A percentile compares a stretch with the other conserved stretches of the same genome.
These are phyloP conservation scores for Drosophila flavopinicola DNA, from an alignment of 2,888 invertebrate species.

Conservation along the genomic window DNA sequence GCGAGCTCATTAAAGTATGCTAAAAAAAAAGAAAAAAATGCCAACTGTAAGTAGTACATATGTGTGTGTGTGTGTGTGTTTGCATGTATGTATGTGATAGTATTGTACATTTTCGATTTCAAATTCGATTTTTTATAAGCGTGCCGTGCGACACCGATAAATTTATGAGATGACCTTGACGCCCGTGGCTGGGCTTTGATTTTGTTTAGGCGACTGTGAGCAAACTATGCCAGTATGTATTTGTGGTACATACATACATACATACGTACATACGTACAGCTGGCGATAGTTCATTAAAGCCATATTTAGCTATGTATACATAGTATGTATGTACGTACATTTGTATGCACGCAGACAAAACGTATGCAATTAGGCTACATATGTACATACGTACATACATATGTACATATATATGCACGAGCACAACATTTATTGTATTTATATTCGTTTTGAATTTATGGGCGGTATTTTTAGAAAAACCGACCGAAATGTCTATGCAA, in stretches of 20 bases:
- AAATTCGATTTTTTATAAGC: slow-evolving; percentile 40
- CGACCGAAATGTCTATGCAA: slow-evolving; percentile 8
- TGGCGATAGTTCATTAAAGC: neutral
- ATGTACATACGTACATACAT: no score
- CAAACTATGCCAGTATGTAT: neutral
- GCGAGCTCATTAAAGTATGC: no score
- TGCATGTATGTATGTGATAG: no score
- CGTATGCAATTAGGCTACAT: slow-evolving; percentile 28
- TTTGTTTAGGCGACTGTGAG: slow-evolving; percentile 12
- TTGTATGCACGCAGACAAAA: neutral
- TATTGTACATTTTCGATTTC: slow-evolving; percentile 24
- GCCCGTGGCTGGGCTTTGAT: slow-evolving; percentile 23
- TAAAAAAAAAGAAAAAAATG: no score
- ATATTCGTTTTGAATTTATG: slow-evolving; percentile 24
- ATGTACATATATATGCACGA: neutral
- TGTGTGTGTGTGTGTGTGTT: no score
- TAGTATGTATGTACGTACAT: neutral
- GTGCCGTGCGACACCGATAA: slow-evolving; percentile 31
- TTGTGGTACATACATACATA: neutral
- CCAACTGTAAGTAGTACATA: no score
- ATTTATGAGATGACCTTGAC: slow-evolving; percentile 50
- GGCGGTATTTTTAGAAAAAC: slow-evolving; percentile 27
- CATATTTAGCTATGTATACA: neutral
- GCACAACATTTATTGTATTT: slow-evolving; percentile 20
- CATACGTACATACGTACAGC: neutral